Conservation (phyloP, 1,140 invertebrate genomes). For the Drosophila leontia region DNA sequence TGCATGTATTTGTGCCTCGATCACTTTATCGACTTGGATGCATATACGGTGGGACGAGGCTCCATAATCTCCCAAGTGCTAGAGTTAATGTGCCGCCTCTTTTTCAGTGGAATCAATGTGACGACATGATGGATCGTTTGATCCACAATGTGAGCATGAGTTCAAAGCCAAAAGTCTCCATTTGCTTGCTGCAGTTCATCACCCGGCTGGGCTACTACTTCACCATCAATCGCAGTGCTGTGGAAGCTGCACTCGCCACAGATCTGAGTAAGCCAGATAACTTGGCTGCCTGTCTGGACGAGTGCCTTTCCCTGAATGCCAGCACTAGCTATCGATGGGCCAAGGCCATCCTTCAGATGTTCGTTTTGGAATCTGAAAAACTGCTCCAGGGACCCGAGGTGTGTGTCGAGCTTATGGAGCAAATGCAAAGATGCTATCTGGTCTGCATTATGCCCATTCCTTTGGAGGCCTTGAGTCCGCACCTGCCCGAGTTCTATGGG, state of each 20-base stretch:
- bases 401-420: conserved; percentile 31
- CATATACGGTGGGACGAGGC: conserved; percentile 29
- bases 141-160: conserved; percentile 58
- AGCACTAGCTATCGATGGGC: conserved; percentile 69
- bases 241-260: conserved; percentile 20
- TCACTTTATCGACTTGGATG: conserved; percentile 54
- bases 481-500: conserved; percentile 50
- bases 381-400: conserved; percentile 40
- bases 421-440: conserved; percentile 58
- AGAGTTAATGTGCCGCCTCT: background rate
- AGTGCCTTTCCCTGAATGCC: conserved; percentile 43
- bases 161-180: conserved; percentile 39
- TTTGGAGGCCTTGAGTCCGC: conserved; percentile 38
- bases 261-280: conserved; percentile 37
- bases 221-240: conserved; percentile 55
- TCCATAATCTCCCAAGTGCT: background rate
- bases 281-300: conserved; percentile 32
- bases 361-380: conserved; percentile 66
- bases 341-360: conserved; percentile 64
- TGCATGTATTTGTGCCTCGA: conserved; percentile 66
- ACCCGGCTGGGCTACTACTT: conserved; percentile 62
- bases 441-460: conserved; percentile 70
- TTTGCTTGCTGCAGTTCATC: conserved; percentile 59
- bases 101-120: conserved; percentile 77
- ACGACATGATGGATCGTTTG: conserved; percentile 68